These are phyloP conservation scores for Pampus argenteus DNA, from an alignment of 2,797 vertebrate genomes.

Conservation along the genomic window DNA sequence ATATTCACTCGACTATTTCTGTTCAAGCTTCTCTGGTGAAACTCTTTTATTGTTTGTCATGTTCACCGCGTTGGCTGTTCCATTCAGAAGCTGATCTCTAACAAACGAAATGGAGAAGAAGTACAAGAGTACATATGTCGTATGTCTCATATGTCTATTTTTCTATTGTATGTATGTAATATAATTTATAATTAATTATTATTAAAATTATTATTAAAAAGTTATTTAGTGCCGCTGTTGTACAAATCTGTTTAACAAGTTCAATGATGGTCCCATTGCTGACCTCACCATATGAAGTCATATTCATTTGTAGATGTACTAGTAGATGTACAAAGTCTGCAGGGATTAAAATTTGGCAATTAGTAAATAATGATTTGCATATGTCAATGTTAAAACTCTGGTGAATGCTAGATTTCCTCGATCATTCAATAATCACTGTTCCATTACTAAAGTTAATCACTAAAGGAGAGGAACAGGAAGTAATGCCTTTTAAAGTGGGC, in stretches of 20 bases:
- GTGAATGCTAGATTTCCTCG: background rate
- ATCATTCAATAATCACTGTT: background rate
- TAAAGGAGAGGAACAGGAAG: too few species aligned
- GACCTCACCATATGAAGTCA: slow-evolving; percentile 3
- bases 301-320: slow-evolving; percentile 39
- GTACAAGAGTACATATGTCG: slow-evolving; percentile 3
- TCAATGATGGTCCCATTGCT: slow-evolving; percentile 44
- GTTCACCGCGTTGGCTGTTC: slow-evolving; percentile 5
- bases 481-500: too few species aligned
- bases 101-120: slow-evolving; percentile 52
- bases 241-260: slow-evolving; percentile 48
- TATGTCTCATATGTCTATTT: background rate
- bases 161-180: too few species aligned
- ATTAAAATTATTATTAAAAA: too few species aligned
- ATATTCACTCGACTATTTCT: background rate
- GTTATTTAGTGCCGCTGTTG: background rate
- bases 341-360: background rate
- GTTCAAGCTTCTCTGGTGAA: slow-evolving; percentile 8
- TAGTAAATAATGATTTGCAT: background rate
- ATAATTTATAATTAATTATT: background rate
- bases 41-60: slow-evolving; percentile 30
- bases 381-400: background rate
- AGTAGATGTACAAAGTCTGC: slow-evolving; percentile 4
- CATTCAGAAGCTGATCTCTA: slow-evolving; percentile 22
- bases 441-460: background rate